Evolutionary conservation across 2,797 vertebrate genomes (phyloP), one percentile per base, ranked within the genome.

Genomic region (Aplochiton taeniatus): DNA sequence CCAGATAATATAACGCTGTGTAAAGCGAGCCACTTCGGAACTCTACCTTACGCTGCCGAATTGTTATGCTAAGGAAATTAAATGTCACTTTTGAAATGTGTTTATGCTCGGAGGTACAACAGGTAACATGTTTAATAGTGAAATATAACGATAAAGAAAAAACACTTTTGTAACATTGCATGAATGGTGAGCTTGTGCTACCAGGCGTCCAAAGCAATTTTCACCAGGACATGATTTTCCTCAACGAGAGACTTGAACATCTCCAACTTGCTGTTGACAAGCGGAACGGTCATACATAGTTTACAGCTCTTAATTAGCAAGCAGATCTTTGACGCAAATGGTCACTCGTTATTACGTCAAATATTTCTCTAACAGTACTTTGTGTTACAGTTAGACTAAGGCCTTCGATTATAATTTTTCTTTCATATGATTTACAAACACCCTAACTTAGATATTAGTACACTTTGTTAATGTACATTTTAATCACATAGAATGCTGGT

Each of bases 21-120:
- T 87, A 83, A 84, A 85, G 80, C 45, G 41, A 84, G 78, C 66
- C 16, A 42, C 69, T 63, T 42, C 65, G 64, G 61, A 70, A 61
- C 68, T 69, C 56, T 13, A 66, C 73, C 63, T 42, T 46, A 61
- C 57, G 65, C 73, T 31, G 63, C 64, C 65, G 43, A 19, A 70
- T 73, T 85, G 77, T 87, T 85, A 72, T 77, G 58, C 45, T 78
- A 68, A 84, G 83, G 75, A 90, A 88, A 90, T 86, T 62, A 87
- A 87, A 87, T 62, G 74, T 85, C 80, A 79, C 72, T 51, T 72
- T 68, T 83, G 71, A 83, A 84, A 83, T 70, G 83, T 80, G 82
- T 84, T 79, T 73, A 73, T 75, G 63, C 61, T 70, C 54, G 5
- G 4, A 70, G 66, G 58, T 68, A 31, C 70, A 65, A 74, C 64